Percentiles rank a stretch among this genome's conserved stretches.
phyloP scores from a whole-genome alignment of 2,113 vertebrate species.

The Campylorhamphus procurvoides region DNA sequence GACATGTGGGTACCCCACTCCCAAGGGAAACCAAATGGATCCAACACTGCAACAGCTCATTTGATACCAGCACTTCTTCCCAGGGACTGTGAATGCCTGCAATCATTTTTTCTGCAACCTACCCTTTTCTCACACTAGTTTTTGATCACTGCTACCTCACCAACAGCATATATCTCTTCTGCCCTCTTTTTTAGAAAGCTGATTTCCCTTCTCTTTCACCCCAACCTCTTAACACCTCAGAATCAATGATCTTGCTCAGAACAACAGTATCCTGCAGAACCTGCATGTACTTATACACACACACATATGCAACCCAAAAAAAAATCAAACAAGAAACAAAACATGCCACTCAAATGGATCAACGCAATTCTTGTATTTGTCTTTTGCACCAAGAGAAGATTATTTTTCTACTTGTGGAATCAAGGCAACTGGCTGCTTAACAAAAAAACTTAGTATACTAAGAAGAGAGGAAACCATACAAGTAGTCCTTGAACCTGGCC shows the following conservation, averaged over 20 bases:
- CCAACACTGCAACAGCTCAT: not conserved
- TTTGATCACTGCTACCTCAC: not conserved
- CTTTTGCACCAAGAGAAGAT: not conserved
- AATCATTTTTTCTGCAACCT: not conserved
- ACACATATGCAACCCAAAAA: not conserved
- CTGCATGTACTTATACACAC: fast-evolving
- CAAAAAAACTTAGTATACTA: not conserved
- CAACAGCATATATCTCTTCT: not conserved
- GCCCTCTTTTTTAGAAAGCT: not conserved
- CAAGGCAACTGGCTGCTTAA: not conserved
- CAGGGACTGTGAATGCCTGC: fast-evolving
- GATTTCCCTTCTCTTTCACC: not conserved
- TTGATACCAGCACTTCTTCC: not conserved
- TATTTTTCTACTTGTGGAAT: slow-evolving; percentile 4
- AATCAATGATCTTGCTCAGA: not conserved
- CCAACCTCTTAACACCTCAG: not conserved
- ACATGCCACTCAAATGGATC: not conserved
- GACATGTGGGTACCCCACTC: not conserved
- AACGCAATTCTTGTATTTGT: not conserved
- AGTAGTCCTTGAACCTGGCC: not conserved
- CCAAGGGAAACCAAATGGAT: not conserved
- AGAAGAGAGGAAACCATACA: not conserved
- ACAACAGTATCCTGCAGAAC: not conserved
- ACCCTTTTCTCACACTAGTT: not conserved
- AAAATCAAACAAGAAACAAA: not conserved